Evolutionary conservation across 2,888 invertebrate species (phyloP), one percentile per base, ranked within the genome.

Genomic region (Sarcophaga subvicina): DNA sequence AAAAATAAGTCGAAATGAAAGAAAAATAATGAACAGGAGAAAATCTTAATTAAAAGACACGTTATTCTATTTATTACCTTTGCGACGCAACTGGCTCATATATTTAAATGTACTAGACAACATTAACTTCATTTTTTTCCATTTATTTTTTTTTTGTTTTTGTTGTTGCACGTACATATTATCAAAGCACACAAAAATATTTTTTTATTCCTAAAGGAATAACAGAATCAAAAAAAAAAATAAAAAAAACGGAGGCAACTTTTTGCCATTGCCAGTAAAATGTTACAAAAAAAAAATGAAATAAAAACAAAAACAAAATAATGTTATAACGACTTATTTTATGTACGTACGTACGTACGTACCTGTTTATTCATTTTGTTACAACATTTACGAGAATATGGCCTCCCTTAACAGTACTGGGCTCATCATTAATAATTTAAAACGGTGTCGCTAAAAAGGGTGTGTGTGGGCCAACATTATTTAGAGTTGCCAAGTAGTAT

Each of bases 1-100:
- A 45, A 22, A 25, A 62, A 45, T 47, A 67, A 45, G 8, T 67
- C 11, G 14, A 54, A n/a, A 76, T 76, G 69, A 49, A 80, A 69
- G 54, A 75, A 63, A 37, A 54, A 66, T 63, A 60, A 77, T 59
- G 60, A 71, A 25, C 22, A 84, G 37, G 11, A 63, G 67, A 62
- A 78, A 85, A 87, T 83, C 81, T 87, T 88, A 88, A 88, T 87
- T 88, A 88, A 85, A 87, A 76, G 80, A 79, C 83, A 88, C 72
- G 83, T 85, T 87, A 83, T 80, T 75, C 79, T 84, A 78, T 88
- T 88, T 86, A 88, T 88, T 88, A 85, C 86, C 88, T 80, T 86
- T 82, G 88, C 70, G 80, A 81, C 82, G 77, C 88, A 85, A 86
- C 79, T 84, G 81, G 71, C 87, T 76, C 79, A 71, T 84, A 84